Evolutionary conservation across 2,888 invertebrate genomes (phyloP), one percentile per base, ranked within the genome.

Genomic region (Colostygia pectinataria): DNA sequence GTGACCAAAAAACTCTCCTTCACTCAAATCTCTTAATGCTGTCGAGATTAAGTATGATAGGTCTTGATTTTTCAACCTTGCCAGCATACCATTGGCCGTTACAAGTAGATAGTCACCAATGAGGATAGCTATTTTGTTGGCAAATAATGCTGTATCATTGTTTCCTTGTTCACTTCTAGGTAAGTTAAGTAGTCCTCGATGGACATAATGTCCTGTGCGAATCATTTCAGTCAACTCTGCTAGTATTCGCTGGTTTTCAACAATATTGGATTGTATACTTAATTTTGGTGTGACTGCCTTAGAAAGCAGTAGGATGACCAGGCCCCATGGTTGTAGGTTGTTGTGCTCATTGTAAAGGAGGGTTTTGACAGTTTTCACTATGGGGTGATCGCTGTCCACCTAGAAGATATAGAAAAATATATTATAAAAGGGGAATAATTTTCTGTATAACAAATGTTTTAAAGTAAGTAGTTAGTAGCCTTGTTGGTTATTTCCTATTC

Each of bases 171-270:
- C 82, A 61, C 92, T 91, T 1, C 69, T 43, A 0, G 83, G 74
- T 58, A 89, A 77, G 57, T 91, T 90, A n/a, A 90, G 61, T 4
- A 91, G 54, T 1, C 91, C 95, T 78, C 93, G 91, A 77, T 97
- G 97, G 7, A 97, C 93, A 31, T 96, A 91, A 71, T 96, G 95
- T 41, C 96, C 95, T 0, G 96, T 96, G 58, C 96, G 92, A 52
- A 97, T 96, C 95, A 97, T 96, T 89, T 97, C 97, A 0, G 95
- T 95, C 9, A 97, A 92, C 84, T 97, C 91, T 0, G 91, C 91
- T 0, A 90, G 74, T 63, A 87, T 81, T 53, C 91, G 62, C 65
- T 89, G 93, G 53, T 84, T 80, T 54, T 89, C 80, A 0, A 93
- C 78, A 71, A 92, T 71, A 81, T 84, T 71, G 82, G 92, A 55